Evolutionary conservation across 2,797 vertebrate species (phyloP).

Genomic region (Taeniopygia guttata): DNA sequence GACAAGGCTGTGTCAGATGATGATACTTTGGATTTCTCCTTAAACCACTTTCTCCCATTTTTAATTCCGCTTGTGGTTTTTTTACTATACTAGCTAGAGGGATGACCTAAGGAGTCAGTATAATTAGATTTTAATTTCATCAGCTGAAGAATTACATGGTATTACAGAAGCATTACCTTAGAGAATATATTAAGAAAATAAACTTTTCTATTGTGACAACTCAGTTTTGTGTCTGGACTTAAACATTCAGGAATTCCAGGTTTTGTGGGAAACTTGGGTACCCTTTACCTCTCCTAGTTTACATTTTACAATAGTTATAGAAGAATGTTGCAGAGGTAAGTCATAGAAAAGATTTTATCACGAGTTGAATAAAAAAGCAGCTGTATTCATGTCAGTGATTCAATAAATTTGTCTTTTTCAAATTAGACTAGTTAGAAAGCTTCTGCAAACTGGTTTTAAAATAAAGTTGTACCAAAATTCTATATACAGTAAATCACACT

Average conservation of each 20-base stretch:
- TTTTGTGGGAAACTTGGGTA: background rate
- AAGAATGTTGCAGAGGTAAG: background rate
- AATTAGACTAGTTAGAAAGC: background rate
- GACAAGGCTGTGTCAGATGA: background rate
- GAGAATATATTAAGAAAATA: background rate
- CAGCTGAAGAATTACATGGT: background rate
- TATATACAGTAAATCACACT: background rate
- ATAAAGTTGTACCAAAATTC: background rate
- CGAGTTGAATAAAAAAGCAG: background rate
- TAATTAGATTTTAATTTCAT: background rate
- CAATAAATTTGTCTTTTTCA: background rate
- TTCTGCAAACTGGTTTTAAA: background rate
- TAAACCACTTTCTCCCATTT: background rate
- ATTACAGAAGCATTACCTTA: background rate
- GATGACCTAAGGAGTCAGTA: background rate
- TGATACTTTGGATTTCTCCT: background rate
- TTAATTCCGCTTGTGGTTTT: background rate
- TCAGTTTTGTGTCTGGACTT: background rate
- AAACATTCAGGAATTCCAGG: background rate
- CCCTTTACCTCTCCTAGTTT: background rate
- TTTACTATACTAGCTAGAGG: background rate
- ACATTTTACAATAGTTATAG: rapidly evolving
- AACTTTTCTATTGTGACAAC: background rate
- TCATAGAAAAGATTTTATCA: background rate
- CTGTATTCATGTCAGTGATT: background rate